Percentiles rank a stretch among this genome's conserved stretches.
phyloP scores from a whole-genome alignment of 2,113 vertebrate species.

The Sphyrna mokarran region DNA sequence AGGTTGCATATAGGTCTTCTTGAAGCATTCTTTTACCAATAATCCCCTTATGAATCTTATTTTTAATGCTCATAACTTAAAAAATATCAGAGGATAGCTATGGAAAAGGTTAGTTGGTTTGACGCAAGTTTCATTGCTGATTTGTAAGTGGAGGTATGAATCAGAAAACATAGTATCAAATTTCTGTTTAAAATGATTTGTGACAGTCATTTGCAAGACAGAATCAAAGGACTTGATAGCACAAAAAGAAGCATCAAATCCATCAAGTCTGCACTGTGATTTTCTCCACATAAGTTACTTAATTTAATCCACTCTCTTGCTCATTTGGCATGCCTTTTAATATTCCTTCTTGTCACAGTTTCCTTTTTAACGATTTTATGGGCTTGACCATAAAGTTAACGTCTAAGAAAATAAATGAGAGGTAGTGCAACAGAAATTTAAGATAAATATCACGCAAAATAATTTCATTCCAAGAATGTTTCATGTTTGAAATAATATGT shows the following conservation, averaged over 20 bases:
- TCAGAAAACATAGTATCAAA: background rate
- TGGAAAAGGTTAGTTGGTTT: background rate
- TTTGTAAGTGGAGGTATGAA: background rate
- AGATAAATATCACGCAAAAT: background rate
- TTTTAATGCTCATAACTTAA: background rate
- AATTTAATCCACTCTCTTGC: background rate
- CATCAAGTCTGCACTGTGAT: background rate
- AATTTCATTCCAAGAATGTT: background rate
- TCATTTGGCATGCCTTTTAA: background rate
- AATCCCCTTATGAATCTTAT: background rate
- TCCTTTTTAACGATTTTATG: background rate
- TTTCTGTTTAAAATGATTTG: slow-evolving; percentile 8
- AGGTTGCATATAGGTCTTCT: background rate
- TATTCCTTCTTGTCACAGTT: background rate
- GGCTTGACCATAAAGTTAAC: background rate
- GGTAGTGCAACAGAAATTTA: background rate
- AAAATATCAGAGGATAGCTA: background rate
- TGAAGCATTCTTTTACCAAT: background rate
- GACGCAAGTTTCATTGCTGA: background rate
- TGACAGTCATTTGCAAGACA: background rate
- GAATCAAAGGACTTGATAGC: background rate
- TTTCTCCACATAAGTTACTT: background rate
- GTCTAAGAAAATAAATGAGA: background rate
- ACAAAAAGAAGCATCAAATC: background rate
- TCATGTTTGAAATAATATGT: background rate